Conservation (phyloP, 2,113 vertebrate species). For the Fulica atra region DNA sequence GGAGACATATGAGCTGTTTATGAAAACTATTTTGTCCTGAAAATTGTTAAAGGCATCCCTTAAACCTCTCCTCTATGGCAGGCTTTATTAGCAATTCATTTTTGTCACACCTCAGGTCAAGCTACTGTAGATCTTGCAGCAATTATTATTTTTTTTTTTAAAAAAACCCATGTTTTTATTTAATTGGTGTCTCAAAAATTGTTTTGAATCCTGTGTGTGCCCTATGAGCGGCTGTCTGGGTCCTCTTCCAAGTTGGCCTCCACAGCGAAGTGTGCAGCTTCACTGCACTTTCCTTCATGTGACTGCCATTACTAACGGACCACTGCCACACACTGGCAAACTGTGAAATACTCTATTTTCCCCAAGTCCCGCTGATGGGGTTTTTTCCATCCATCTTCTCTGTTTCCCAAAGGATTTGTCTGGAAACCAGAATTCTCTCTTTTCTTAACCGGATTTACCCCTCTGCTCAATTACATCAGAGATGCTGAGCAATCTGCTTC, state of each 20-base stretch:
- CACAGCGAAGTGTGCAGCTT: neutral
- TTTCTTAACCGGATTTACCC: neutral
- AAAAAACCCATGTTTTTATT: neutral
- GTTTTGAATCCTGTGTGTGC: neutral
- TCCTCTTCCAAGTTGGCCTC: slow-evolving; percentile 2
- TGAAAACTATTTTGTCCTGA: slow-evolving; percentile 11
- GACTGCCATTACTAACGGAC: slow-evolving; percentile 32
- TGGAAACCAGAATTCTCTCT: neutral
- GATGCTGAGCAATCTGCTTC: neutral
- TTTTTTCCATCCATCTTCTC: neutral
- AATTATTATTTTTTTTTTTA: neutral
- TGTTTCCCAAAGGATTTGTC: neutral
- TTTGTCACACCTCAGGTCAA: neutral
- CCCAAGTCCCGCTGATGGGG: neutral
- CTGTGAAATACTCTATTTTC: neutral
- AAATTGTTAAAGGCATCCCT: slow-evolving; percentile 11
- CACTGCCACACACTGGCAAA: slow-evolving; percentile 58
- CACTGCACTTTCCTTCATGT: neutral
- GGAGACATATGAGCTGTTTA: slow-evolving; percentile 15
- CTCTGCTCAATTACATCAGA: neutral
- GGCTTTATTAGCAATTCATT: neutral
- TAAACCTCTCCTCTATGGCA: neutral
- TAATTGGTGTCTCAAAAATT: neutral
- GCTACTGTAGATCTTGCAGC: neutral
- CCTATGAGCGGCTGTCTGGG: neutral